These are phyloP conservation scores for Sphinx pinastri DNA, from an alignment of 2,888 invertebrate species.

Conservation along the genomic window DNA sequence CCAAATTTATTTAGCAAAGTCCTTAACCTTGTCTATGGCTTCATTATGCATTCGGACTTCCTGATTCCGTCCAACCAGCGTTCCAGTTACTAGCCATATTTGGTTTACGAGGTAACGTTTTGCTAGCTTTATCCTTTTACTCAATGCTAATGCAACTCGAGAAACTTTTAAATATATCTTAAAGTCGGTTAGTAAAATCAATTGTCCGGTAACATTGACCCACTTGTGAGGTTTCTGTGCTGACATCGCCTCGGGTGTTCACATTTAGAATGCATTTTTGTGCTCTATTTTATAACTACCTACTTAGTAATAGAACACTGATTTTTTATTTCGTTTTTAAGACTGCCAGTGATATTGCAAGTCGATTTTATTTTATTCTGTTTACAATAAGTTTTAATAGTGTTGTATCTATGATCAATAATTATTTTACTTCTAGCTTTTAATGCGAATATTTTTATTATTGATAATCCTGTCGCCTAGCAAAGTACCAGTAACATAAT, in stretches of 20 bases:
- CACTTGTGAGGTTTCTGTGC: slow-evolving; percentile 10
- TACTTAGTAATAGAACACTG: not conserved
- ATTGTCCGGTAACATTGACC: slow-evolving; percentile 20
- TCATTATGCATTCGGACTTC: slow-evolving; percentile 20
- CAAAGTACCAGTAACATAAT: too few relatives aligned
- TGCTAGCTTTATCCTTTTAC: slow-evolving; percentile 26
- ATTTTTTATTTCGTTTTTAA: not conserved
- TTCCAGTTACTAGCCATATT: slow-evolving; percentile 22
- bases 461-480: too few relatives aligned
- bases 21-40: slow-evolving; percentile 22
- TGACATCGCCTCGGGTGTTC: slow-evolving; percentile 1
- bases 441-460: too few relatives aligned
- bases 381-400: not conserved
- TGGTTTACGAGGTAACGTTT: slow-evolving; percentile 20
- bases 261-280: slow-evolving; percentile 21
- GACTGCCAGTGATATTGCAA: slow-evolving; percentile 3
- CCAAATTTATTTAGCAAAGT: slow-evolving; percentile 15
- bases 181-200: slow-evolving; percentile 14
- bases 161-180: slow-evolving; percentile 10
- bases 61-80: slow-evolving; percentile 23
- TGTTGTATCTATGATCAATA: not conserved
- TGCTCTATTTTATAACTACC: not conserved
- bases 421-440: too few relatives aligned
- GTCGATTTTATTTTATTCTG: not conserved
- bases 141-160: slow-evolving; percentile 1